phyloP scores from a whole-genome alignment of 2,888 invertebrate genomes.

The Netelia inedita region DNA sequence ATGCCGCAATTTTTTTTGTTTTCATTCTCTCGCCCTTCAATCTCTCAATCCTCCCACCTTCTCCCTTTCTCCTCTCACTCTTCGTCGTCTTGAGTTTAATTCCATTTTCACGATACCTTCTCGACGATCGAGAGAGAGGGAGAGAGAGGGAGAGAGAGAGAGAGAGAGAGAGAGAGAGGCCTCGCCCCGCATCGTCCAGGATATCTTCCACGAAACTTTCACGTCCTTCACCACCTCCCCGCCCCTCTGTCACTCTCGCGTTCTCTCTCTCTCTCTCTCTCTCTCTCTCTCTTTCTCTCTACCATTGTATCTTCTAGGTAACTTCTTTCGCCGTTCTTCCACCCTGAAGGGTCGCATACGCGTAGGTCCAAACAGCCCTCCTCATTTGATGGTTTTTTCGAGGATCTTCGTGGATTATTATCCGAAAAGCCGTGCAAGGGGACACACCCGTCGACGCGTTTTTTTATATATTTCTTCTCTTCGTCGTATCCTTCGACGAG shows the following conservation, averaged over 20 bases:
- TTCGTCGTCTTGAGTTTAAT: constrained; percentile 55
- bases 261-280: constrained; percentile 26
- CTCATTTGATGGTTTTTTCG: constrained; percentile 51
- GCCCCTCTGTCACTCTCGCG: too few relatives aligned
- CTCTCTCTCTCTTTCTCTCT: constrained; percentile 21
- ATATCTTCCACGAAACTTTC: constrained; percentile 49
- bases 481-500: neutral
- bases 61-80: constrained; percentile 17
- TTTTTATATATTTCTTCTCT: constrained; percentile 9
- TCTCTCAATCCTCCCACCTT: neutral
- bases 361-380: constrained; percentile 20
- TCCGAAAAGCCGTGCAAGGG: constrained; percentile 2
- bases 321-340: constrained; percentile 22
- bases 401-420: constrained; percentile 25
- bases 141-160: constrained; percentile 35
- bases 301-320: neutral
- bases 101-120: constrained; percentile 62
- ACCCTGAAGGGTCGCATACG: neutral
- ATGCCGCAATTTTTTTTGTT: constrained; percentile 37
- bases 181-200: constrained; percentile 49
- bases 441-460: neutral
- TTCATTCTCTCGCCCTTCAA: constrained; percentile 18
- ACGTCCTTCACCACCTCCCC: neutral
- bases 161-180: neutral
- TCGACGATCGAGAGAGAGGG: constrained; percentile 39